These are phyloP conservation scores for Tribolium castaneum DNA, from an alignment of 1,140 invertebrate genomes.

Conservation along the genomic window DNA sequence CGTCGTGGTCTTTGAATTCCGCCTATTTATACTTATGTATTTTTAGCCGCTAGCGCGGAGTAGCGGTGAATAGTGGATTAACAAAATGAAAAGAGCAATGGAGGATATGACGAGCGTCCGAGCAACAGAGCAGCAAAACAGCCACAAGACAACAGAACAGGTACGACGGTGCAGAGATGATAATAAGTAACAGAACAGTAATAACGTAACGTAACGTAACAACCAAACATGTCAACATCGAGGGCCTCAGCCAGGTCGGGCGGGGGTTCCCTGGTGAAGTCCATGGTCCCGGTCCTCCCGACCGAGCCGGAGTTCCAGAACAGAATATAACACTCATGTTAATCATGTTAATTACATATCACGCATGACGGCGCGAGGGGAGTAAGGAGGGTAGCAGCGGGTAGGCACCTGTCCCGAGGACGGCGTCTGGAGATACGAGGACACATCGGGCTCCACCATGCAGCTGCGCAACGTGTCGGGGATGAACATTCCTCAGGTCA, in stretches of 20 bases:
- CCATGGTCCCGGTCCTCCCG: conserved; percentile 27
- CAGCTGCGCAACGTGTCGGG: conserved; percentile 82
- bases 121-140: conserved; percentile 52
- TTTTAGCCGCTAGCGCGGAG: conserved; percentile 58
- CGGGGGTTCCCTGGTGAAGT: background rate
- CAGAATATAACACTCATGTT: conserved; percentile 65
- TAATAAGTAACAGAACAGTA: conserved; percentile 37
- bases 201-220: conserved; percentile 37
- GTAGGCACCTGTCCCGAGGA: conserved; percentile 81
- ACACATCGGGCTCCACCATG: conserved; percentile 87
- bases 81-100: conserved; percentile 43
- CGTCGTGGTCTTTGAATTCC: conserved; percentile 49
- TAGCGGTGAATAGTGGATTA: conserved; percentile 38
- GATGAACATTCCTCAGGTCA: conserved; percentile 79
- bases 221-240: conserved; percentile 43
- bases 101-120: conserved; percentile 46
- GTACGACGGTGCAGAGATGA: conserved; percentile 49
- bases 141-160: conserved; percentile 54
- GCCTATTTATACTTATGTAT: conserved; percentile 55
- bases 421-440: conserved; percentile 83
- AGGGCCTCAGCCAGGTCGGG: conserved; percentile 39
- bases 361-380: conserved; percentile 62
- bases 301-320: conserved; percentile 57
- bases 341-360: conserved; percentile 68
- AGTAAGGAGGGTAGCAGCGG: conserved; percentile 62